These are phyloP conservation scores for Pandion haliaetus DNA, from an alignment of 2,113 vertebrate species.

Conservation along the genomic window DNA sequence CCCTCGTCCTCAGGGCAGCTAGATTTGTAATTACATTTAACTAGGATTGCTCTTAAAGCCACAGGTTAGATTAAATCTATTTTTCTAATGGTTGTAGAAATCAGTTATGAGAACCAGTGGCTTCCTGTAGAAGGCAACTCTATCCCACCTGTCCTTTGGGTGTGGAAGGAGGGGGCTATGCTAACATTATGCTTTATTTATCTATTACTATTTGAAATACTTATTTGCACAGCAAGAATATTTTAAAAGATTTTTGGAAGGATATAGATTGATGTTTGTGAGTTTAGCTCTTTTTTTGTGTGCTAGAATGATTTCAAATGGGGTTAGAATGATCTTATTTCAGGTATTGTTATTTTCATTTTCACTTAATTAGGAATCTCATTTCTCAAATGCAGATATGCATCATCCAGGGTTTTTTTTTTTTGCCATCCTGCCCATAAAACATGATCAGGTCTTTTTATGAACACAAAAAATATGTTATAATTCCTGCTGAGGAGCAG, in stretches of 20 bases:
- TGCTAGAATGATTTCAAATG: background rate
- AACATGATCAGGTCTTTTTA: background rate
- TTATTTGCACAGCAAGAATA: background rate
- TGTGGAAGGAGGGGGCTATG: background rate
- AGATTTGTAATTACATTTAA: background rate
- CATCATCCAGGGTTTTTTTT: background rate
- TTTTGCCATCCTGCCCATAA: background rate
- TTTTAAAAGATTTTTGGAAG: background rate
- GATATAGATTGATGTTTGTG: background rate
- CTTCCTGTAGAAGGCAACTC: background rate
- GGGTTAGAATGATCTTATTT: background rate
- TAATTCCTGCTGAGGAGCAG: background rate
- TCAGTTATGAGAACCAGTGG: background rate
- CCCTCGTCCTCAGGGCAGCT: background rate
- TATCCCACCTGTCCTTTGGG: background rate
- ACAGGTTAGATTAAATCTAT: background rate
- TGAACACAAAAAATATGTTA: background rate
- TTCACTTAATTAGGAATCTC: background rate
- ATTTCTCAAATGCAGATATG: background rate
- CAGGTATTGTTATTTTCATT: background rate
- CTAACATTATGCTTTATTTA: background rate
- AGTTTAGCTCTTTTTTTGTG: background rate
- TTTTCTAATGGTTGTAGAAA: background rate
- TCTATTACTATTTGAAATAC: background rate
- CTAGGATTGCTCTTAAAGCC: background rate